Evolutionary conservation across 2,888 invertebrate genomes (phyloP).

Genomic region (Hemithea aestivaria): DNA sequence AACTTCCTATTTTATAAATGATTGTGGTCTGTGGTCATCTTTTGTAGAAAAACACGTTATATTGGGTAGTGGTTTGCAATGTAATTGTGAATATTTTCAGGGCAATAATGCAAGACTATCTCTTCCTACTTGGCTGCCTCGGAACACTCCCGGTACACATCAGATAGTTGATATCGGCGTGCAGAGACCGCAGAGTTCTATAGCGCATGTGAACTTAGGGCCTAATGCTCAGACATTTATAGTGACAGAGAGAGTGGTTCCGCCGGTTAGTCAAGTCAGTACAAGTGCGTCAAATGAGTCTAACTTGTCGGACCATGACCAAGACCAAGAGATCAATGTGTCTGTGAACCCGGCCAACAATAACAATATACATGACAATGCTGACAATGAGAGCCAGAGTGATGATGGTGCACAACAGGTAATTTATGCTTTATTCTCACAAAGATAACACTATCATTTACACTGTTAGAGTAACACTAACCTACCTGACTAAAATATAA

Average conservation of each 20-base stretch:
- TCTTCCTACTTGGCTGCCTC: constrained; percentile 66
- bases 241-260: constrained; percentile 52
- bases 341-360: constrained; percentile 70
- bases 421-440: constrained; percentile 8
- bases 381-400: constrained; percentile 69
- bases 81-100: constrained; percentile 32
- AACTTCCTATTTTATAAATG: neutral
- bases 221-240: constrained; percentile 53
- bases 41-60: too few species aligned
- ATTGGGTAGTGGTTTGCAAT: too few species aligned
- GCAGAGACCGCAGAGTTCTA: constrained; percentile 65
- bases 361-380: constrained; percentile 68
- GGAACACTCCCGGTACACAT: constrained; percentile 58
- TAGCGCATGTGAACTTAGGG: constrained; percentile 60
- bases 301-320: constrained; percentile 49
- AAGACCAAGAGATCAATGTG: constrained; percentile 60
- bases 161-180: constrained; percentile 47
- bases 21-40: neutral
- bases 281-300: constrained; percentile 58
- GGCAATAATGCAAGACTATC: constrained; percentile 67
- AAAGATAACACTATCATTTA: neutral
- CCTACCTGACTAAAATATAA: too few species aligned
- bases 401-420: constrained; percentile 71
- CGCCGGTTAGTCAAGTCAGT: constrained; percentile 45
- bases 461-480: too few species aligned